Evolutionary conservation across 2,797 vertebrate genomes (phyloP), one percentile per base, ranked within the genome.

Genomic region (Pseudochromis fuscus): DNA sequence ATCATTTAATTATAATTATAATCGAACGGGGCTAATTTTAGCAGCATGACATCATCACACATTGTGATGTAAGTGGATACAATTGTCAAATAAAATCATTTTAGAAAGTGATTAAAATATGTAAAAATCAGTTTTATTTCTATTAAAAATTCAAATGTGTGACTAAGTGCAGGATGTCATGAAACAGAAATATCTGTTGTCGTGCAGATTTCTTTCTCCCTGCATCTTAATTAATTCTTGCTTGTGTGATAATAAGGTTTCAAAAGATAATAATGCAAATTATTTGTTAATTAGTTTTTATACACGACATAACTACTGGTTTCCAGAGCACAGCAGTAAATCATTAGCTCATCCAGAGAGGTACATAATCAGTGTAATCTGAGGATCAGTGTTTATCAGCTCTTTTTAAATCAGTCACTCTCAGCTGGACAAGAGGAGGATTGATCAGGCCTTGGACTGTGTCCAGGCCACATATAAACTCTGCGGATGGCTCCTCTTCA

Each of bases 391-490:
- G 51, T 49, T 50, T 52, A 73, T 80, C 62, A 21, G 65, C 37
- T 75, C 42, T n/a, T 62, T 76, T 64, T 62, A 19, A 75, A 68
- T 70, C 65, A 59, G 19, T 30, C 31, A 4, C 59, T 67, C 13
- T 65, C 45, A 28, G 15, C 35, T n/a, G 48, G 33, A 58, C 33
- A 51, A 58, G 56, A 44, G 7, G 23, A 56, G 25, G 58, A 75
- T 56, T 80, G 72, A 79, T 75, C 49, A 19, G 23, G 40, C n/a
- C 49, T 48, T 79, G 52, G 45, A 74, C 56, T 38, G 50, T 37
- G 35, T 72, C 53, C 60, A 75, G 38, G 7, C 55, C 46, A 53
- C 45, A 57, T 72, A 67, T 77, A 62, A 58, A 75, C 78, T 69
- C 61, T 67, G 51, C 62, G 19, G 61, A 79, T 60, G 46, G 49